phyloP scores from a whole-genome alignment of 1,140 invertebrate species.

The Geopemphigus sp. region DNA sequence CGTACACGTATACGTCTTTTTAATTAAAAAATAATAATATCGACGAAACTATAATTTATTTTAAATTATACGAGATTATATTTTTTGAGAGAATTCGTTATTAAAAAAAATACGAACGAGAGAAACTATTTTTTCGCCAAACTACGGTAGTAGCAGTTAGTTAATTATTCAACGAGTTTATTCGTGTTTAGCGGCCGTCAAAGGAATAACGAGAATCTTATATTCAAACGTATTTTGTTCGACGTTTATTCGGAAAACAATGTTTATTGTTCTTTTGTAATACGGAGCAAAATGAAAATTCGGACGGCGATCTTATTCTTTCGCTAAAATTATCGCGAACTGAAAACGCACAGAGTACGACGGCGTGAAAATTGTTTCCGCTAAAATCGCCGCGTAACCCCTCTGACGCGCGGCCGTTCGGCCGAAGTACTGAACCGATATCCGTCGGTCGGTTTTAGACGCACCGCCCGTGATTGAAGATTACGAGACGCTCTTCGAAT shows the following conservation, averaged over 20 bases:
- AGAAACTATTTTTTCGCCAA: neutral
- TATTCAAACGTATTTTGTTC: neutral
- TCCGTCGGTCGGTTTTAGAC: too few relatives aligned
- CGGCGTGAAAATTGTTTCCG: too few relatives aligned
- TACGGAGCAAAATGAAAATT: too few relatives aligned
- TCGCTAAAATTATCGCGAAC: too few relatives aligned
- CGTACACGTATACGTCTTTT: neutral
- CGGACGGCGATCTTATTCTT: too few relatives aligned
- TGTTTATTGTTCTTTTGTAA: neutral
- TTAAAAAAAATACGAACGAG: neutral
- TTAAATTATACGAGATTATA: neutral
- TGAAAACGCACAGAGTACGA: too few relatives aligned
- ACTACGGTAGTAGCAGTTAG: neutral
- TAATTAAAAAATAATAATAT: neutral
- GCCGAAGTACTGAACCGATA: too few relatives aligned
- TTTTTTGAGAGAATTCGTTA: neutral
- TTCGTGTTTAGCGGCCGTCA: neutral
- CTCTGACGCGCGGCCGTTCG: too few relatives aligned
- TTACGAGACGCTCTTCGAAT: too few relatives aligned
- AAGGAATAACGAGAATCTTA: neutral
- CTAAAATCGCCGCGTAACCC: too few relatives aligned
- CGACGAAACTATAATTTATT: neutral
- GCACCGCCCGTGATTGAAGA: too few relatives aligned
- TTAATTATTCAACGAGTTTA: neutral
- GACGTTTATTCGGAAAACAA: neutral